Evolutionary conservation across 2,888 invertebrate species (phyloP).

Genomic region (Trichogramma evanescens): DNA sequence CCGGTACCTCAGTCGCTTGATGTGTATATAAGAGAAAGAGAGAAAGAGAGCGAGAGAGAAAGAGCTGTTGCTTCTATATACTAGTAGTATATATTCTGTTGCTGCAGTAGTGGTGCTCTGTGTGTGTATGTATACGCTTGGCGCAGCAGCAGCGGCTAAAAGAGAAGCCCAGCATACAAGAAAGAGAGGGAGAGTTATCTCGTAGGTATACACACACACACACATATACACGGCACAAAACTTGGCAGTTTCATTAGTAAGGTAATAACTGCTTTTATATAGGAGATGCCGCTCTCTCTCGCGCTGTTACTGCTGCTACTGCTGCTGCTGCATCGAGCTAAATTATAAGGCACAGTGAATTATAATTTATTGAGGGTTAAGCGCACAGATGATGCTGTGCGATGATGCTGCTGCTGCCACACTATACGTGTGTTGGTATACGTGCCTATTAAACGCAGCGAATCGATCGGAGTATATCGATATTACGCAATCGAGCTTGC

Average conservation of each 20-base stretch:
- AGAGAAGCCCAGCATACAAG: neutral
- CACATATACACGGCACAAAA: neutral
- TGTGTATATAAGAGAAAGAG: slow-evolving; percentile 8
- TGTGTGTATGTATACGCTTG: neutral
- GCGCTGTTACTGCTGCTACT: neutral
- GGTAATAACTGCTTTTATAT: slow-evolving; percentile 12
- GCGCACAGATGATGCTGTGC: no score
- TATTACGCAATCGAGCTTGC: no score
- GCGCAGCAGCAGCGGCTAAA: neutral
- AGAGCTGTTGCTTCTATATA: neutral
- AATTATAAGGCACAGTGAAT: neutral
- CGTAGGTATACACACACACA: neutral
- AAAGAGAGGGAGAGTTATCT: slow-evolving; percentile 9
- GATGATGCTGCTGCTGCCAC: no score
- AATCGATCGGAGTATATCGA: no score
- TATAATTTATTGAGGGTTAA: no score
- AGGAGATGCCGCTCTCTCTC: neutral
- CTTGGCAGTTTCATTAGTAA: slow-evolving; percentile 6
- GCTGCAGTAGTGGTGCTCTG: neutral
- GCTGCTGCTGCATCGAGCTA: neutral
- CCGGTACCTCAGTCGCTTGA: no score
- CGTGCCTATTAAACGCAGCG: no score
- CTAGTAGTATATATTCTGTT: no score
- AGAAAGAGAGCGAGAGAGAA: neutral
- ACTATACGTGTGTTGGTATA: no score